Evolutionary conservation across 2,888 invertebrate genomes (phyloP).

Genomic region (Catonia carolina): DNA sequence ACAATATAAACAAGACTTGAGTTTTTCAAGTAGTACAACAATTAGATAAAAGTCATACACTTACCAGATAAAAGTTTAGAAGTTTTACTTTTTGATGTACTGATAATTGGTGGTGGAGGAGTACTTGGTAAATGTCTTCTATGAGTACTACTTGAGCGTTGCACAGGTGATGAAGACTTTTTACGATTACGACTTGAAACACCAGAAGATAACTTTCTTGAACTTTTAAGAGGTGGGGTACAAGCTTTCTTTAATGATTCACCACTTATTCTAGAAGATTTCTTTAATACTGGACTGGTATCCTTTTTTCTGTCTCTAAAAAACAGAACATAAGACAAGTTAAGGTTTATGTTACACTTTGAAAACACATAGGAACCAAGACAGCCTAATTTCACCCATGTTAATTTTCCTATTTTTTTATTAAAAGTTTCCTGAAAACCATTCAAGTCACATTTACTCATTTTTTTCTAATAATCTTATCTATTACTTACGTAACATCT

Average conservation of each 20-base stretch:
- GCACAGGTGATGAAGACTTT: slow-evolving; percentile 17
- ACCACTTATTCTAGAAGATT: background rate
- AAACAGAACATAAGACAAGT: background rate
- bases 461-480: too few relatives aligned
- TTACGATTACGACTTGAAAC: slow-evolving; percentile 15
- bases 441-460: too few relatives aligned
- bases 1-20: too few relatives aligned
- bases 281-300: slow-evolving; percentile 11
- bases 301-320: slow-evolving; percentile 17
- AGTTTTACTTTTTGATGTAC: slow-evolving; percentile 1
- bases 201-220: slow-evolving; percentile 10
- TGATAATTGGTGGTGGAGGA: slow-evolving; percentile 2
- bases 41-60: too few relatives aligned
- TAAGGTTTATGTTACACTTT: too few relatives aligned
- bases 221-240: slow-evolving; percentile 12
- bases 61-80: background rate
- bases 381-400: too few relatives aligned
- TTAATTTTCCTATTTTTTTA: too few relatives aligned
- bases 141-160: background rate
- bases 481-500: too few relatives aligned
- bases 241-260: slow-evolving; percentile 18
- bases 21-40: too few relatives aligned
- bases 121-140: slow-evolving; percentile 1
- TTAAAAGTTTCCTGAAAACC: too few relatives aligned
- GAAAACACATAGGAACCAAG: too few relatives aligned